Evolutionary conservation across 1,140 invertebrate species (phyloP), one percentile per base, ranked within the genome.

Genomic region (Agrypnia vestita): DNA sequence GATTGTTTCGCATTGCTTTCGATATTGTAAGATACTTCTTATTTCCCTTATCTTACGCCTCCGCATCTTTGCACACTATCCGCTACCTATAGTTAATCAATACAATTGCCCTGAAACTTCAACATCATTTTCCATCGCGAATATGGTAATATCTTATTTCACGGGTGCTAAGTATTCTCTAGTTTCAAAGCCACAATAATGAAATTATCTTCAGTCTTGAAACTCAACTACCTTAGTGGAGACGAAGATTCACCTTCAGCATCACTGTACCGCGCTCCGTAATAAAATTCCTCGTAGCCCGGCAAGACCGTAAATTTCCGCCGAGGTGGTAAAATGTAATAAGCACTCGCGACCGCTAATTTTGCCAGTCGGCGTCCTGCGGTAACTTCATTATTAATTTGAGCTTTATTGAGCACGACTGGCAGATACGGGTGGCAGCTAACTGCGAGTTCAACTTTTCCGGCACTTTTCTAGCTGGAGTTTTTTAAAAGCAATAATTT

Each of bases 341-440:
- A 78, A 78, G 76, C 76, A 72, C 7, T 59, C 25, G 64, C 75
- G 64, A 49, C 17, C 76, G 64, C 76, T 78, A 78, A 78, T 78
- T 78, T 47, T 59, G 21, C 19, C 62, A 35, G 25, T 59, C 53
- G 76, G 47, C 56, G 64, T 67, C 73, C 44, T 62, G 44, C 47
- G 67, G 49, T 78, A 78, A 78, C 49, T 59, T 78, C 76, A 78
- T 78, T 78, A 78, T 78, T 72, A 72, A 78, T 78, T 78, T 71
- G 76, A 78, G 76, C 76, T 72, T 78, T 78, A 78, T 78, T 78
- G 76, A 78, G 71, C 76, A 35, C 21, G 76, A 49, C 35, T 19
- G 49, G 64, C 59, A 61, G 44, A 49, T 12, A 71, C 17, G 12
- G 25, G 25, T 35, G 6, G 10, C 11, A 47, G 61, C 47, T 76